Base-by-base conservation (phyloP, 2,797 vertebrate species). In the Erpetoichthys calabaricus region DNA sequence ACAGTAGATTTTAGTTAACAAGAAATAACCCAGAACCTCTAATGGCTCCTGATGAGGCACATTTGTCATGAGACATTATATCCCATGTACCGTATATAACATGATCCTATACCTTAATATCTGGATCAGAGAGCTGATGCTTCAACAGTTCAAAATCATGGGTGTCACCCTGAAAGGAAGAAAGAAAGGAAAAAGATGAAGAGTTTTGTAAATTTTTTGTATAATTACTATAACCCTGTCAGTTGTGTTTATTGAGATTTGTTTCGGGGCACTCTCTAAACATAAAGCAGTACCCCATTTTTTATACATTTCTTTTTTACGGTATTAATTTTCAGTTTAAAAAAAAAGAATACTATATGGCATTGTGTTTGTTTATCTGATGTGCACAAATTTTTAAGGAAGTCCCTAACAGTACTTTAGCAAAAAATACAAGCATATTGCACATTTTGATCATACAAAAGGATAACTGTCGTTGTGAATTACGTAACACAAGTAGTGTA, bases 111-210 rank as follows among this genome's bases (percentile, higher is more conserved):
- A 97, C 95, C 88, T 97, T 98, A 60, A 97, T 97, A 2, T 94
- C 91, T 3, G 92, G 89, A 74, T 98, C 92, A 57, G 80, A 78
- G 63, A 98, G 73, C 68, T 98, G 95, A 59, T 90, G 86, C 60
- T 85, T 91, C 57, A 98, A 67, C 67, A 98, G 74, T 44, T 95
- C 89, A 57, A 94, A 97, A 61, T 93, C 91, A 3, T 67, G 62
- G 0, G 75, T 80, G 65, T 96, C 88, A 46, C 94, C 95, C 95
- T 98, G 55, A 62, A 61, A 42, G 9, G 41, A 1, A 57, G 45
- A 55, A 44, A 57, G n/a, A 42, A 60, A 49, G 4, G 0, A 0
- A 57, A 49, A 9, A 10, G 51, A 3, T 5, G 45, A 60, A 25
- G 25, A 25, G 1, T 25, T 25, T 25, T 25, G 25, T 25, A 25